Evolutionary conservation across 2,113 vertebrate species (phyloP).

Genomic region (Gavialis gangeticus): DNA sequence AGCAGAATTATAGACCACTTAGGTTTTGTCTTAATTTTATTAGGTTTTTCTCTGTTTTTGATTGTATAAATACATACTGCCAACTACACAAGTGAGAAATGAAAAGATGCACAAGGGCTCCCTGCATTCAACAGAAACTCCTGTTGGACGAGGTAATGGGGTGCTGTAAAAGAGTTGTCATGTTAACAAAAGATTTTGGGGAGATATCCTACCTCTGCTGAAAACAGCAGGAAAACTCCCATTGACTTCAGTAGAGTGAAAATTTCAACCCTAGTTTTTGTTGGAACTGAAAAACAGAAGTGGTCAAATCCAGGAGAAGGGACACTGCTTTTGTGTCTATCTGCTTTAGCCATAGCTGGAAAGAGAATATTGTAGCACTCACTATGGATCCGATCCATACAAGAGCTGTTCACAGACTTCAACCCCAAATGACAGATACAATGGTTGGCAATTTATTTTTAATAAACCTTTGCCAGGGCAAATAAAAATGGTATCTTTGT

Average conservation of each 20-base stretch:
- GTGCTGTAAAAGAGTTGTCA: slow-evolving; percentile 43
- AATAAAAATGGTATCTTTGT: slow-evolving; percentile 10
- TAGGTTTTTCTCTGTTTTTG: slow-evolving; percentile 62
- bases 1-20: slow-evolving; percentile 57
- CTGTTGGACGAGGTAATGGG: slow-evolving; percentile 47
- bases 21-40: slow-evolving; percentile 64
- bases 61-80: slow-evolving; percentile 66
- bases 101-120: slow-evolving; percentile 56
- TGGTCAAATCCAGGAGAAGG: neutral
- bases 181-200: slow-evolving; percentile 37
- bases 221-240: slow-evolving; percentile 24
- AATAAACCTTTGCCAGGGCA: neutral
- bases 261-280: neutral
- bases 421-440: neutral
- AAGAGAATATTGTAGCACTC: neutral
- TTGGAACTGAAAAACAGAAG: neutral
- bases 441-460: neutral
- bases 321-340: neutral
- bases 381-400: neutral
- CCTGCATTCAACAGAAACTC: slow-evolving; percentile 38
- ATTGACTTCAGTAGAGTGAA: neutral
- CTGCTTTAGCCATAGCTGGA: neutral
- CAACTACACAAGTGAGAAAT: slow-evolving; percentile 55
- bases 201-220: slow-evolving; percentile 30
- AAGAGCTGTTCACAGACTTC: slow-evolving; percentile 16